Evolutionary conservation across 2,888 invertebrate genomes (phyloP), one percentile per base, ranked within the genome.

Genomic region (Troides aeacus): DNA sequence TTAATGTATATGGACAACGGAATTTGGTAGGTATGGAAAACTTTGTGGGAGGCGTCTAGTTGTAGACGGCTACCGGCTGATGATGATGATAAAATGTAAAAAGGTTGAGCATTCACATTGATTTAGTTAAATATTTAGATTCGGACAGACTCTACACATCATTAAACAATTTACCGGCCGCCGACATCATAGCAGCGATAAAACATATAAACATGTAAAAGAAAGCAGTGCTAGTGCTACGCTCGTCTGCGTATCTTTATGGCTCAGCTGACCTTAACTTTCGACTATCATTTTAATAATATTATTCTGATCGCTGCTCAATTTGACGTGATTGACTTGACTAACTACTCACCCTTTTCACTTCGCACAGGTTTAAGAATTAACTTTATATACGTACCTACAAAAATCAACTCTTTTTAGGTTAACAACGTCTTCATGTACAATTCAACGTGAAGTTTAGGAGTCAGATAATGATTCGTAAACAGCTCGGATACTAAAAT

Each of bases 231-330:
- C 10, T 42, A 0, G 12, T 42, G 42, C 8, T 42, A 10, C 24
- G 12, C 53, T 18, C 36, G 21, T 6, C 12, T 36, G 50, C 17
- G 57, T 69, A 71, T 71, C 70, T 74, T 72, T 73, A 73, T 72
- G 71, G 64, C 62, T 68, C 68, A 67, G 66, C 68, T 72, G 73
- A 72, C 74, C 74, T 74, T 73, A 73, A 72, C 73, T 74, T 73
- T 71, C 73, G 69, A 72, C 68, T 60, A 63, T 64, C 39, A 42
- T 70, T 56, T 65, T 30, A 65, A 61, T 69, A 66, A 69, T 69
- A 68, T 30, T 30, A 30, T 46, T 62, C 67, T 30, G 62, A 62
- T 62, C 6, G 46, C 42, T 62, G 42, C 50, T 61, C 50, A 50
- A n/a, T 66, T 36, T 58, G 58, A 4, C 7, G n/a, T 15, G 21